Evolutionary conservation across 2,888 invertebrate genomes (phyloP).

Genomic region (Argyresthia goedartella): DNA sequence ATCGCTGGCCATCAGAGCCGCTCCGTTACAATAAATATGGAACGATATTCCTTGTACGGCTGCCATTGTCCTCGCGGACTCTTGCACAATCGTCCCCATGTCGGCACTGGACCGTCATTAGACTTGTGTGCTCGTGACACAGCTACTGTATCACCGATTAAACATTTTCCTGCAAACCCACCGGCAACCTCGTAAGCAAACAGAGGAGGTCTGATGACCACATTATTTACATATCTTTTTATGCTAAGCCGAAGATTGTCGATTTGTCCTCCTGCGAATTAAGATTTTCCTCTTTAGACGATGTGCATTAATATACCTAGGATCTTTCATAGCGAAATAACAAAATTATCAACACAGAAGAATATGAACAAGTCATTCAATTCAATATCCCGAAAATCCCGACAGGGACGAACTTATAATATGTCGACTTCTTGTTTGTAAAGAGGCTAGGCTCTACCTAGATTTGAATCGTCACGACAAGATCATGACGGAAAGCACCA

Average conservation of each 20-base stretch:
- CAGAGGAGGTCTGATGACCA: neutral
- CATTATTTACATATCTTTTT: neutral
- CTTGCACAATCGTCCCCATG: conserved; percentile 9
- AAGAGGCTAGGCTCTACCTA: no score
- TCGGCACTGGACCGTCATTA: conserved; percentile 39
- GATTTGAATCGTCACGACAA: neutral
- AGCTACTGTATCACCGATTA: conserved; percentile 45
- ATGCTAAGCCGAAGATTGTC: neutral
- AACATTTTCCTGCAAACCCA: conserved; percentile 42
- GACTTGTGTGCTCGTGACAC: conserved; percentile 42
- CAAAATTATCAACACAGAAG: no score
- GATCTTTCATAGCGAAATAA: no score
- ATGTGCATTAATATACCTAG: no score
- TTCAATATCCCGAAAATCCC: no score
- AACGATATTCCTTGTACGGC: conserved; percentile 29
- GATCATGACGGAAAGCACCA: no score
- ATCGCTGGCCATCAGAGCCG: neutral
- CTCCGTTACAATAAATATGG: conserved; percentile 8
- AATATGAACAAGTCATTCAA: no score
- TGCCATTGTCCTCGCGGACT: conserved; percentile 11
- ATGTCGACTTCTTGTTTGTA: no score
- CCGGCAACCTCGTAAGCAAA: neutral
- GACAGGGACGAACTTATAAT: no score
- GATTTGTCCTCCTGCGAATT: no score
- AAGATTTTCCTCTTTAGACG: no score